Evolutionary conservation across 2,888 invertebrate genomes (phyloP), one percentile per base, ranked within the genome.

Genomic region (Nycteola revayana): DNA sequence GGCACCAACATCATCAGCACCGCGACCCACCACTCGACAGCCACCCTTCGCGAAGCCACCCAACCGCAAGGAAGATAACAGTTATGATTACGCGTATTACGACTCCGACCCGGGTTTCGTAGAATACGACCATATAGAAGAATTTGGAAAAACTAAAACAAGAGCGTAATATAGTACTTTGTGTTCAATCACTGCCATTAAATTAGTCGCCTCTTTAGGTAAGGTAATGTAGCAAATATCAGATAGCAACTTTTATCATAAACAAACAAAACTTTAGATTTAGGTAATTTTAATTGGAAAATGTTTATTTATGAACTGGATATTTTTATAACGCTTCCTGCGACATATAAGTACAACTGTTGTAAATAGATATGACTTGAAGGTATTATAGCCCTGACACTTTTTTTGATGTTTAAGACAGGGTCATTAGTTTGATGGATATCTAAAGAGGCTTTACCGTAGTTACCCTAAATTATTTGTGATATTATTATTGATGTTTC

Each of bases 1-100:
- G 1, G 49, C 63, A 9, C 56, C 67, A 0, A 60, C 71, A 1
- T 53, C 61, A 1, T 46, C 62, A 2, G 52, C 66, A 2, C 60
- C 59, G 1, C 60, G 64, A 25, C 70, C 70, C 5, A 57, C 75
- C 10, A 60, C 72, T 9, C 68, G 61, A 11, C 56, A 66, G 10
- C 76, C 78, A 10, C 64, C 68, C 33, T 72, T 71, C 25, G 66
- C 75, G 17, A 78, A 79, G 21, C 83, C 79, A 11, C 82, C 75
- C 60, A 91, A 83, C 60, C 91, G 91, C 49, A 92, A 92, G 47
- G 93, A 93, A 60, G 93, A 93, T 59, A 90, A 90, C 31, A 93
- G 93, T 67, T 96, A 96, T 65, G 96, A 96, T 70, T 96, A 96
- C 63, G 95, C 95, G 2, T 96, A 96, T 66, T 96, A 96, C 63